A percentile compares a stretch with the other conserved stretches of the same genome.
Conservation (phyloP, 1,140 invertebrate genomes). For the Drosophila nannoptera region DNA sequence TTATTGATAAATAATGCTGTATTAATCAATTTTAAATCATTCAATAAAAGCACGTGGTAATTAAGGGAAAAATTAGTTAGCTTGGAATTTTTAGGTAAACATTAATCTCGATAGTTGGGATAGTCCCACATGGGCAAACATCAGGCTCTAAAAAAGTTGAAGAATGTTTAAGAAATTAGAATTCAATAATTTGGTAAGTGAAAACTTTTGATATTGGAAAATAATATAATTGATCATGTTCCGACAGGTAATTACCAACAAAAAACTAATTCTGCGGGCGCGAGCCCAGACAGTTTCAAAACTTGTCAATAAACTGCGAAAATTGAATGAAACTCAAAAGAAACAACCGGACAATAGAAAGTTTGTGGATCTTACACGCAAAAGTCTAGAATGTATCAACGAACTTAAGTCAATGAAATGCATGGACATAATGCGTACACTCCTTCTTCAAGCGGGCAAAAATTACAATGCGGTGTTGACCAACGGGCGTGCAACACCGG, state of each 20-base stretch:
- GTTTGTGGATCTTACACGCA: constrained; percentile 50
- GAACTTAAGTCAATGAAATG: constrained; percentile 55
- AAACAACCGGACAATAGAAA: constrained; percentile 55
- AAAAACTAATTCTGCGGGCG: constrained; percentile 63
- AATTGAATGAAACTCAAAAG: constrained; percentile 49
- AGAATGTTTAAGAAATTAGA: constrained; percentile 72
- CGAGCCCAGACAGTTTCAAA: constrained; percentile 71
- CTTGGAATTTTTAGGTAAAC: not conserved
- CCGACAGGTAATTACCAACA: constrained; percentile 66
- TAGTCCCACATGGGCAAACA: constrained; percentile 5
- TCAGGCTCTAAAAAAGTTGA: constrained; percentile 2
- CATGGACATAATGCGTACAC: constrained; percentile 50
- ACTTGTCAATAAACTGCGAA: constrained; percentile 69
- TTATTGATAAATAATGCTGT: not conserved
- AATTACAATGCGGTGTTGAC: constrained; percentile 57
- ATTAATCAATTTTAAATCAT: too few species aligned
- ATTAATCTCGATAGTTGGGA: constrained; percentile 2
- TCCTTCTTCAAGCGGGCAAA: constrained; percentile 52
- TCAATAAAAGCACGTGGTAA: not conserved
- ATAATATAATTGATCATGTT: not conserved
- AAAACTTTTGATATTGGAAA: not conserved
- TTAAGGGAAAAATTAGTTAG: not conserved
- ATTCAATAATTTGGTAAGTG: constrained; percentile 75
- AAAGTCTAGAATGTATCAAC: constrained; percentile 50
- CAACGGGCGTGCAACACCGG: constrained; percentile 62